phyloP scores from a whole-genome alignment of 2,888 invertebrate species.

The Nemurella pictetii region DNA sequence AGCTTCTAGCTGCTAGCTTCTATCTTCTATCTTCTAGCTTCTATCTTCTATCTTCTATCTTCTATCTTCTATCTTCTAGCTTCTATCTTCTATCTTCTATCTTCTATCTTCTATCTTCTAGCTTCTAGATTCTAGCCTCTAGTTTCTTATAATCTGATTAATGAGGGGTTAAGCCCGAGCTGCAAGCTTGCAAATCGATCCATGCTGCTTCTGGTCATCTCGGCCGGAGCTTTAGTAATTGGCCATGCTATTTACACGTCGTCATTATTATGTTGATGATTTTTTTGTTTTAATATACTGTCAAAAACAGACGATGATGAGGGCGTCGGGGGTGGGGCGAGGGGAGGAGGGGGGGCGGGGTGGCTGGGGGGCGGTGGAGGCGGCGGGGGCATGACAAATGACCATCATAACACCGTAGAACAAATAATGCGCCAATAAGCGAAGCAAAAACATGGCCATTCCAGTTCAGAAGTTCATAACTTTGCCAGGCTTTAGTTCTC shows the following conservation, averaged over 20 bases:
- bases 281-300: slow-evolving; percentile 30
- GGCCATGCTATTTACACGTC: slow-evolving; percentile 20
- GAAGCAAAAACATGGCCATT: slow-evolving; percentile 29
- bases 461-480: slow-evolving; percentile 25
- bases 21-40: not conserved
- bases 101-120: too few relatives aligned
- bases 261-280: slow-evolving; percentile 19
- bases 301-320: slow-evolving; percentile 25
- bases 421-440: slow-evolving; percentile 28
- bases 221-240: slow-evolving; percentile 1
- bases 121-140: not conserved
- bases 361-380: not conserved
- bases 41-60: too few relatives aligned
- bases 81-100: not conserved
- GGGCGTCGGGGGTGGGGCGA: not conserved
- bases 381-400: slow-evolving; percentile 17
- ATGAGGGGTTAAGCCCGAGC: not conserved
- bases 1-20: too few relatives aligned
- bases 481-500: not conserved
- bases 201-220: not conserved
- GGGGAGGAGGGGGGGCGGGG: not conserved
- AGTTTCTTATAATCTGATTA: not conserved
- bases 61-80: too few relatives aligned
- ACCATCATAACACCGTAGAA: slow-evolving; percentile 17
- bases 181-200: not conserved